phyloP scores from a whole-genome alignment of 2,113 vertebrate species.

The Chlamydotis undulata region DNA sequence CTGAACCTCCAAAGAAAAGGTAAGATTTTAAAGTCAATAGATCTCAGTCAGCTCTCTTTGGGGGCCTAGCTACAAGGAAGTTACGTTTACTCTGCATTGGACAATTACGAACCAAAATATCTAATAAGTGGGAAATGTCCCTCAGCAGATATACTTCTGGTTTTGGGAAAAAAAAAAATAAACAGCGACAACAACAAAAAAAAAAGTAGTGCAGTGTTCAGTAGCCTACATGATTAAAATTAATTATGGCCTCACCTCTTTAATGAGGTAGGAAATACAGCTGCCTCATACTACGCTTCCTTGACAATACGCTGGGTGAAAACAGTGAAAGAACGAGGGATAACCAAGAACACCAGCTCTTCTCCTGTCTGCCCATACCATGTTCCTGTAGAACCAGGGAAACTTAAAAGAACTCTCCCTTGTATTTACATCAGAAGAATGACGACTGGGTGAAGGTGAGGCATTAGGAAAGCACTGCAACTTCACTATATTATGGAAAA shows the following conservation, averaged over 20 bases:
- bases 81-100: not conserved
- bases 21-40: not conserved
- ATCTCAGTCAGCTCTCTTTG: not conserved
- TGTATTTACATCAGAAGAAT: not conserved
- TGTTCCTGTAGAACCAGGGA: not conserved
- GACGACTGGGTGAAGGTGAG: not conserved
- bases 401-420: not conserved
- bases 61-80: not conserved
- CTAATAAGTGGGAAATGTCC: not conserved
- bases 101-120: not conserved
- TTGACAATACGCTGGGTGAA: rapidly evolving
- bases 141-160: not conserved
- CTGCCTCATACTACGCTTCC: not conserved
- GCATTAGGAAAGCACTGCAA: not conserved
- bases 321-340: not conserved
- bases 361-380: not conserved
- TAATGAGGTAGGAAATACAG: not conserved
- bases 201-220: not conserved
- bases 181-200: too few species aligned
- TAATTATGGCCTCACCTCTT: not conserved
- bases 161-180: not conserved
- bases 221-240: not conserved
- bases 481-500: not conserved
- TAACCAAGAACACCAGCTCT: not conserved
- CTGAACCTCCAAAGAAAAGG: not conserved